A percentile compares a stretch with the other conserved stretches of the same genome.
Evolutionary conservation across 2,113 vertebrate species (phyloP).

Genomic region (Arizona elegans): DNA sequence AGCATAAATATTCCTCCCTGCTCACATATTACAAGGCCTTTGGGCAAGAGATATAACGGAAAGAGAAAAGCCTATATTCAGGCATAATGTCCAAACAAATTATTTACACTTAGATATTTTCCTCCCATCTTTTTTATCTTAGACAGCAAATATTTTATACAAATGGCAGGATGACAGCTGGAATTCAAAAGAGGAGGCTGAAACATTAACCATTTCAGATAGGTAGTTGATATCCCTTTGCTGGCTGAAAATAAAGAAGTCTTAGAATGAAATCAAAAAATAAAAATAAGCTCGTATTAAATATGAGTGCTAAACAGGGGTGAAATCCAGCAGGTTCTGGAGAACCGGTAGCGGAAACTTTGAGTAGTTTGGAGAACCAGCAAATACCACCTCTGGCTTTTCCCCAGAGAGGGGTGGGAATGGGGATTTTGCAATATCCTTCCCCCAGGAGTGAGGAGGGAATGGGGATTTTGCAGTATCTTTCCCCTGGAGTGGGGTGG

Average conservation of each 20-base stretch:
- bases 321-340: too few species aligned
- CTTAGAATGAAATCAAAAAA: neutral
- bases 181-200: neutral
- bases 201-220: neutral
- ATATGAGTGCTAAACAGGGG: neutral
- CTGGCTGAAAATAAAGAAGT: neutral
- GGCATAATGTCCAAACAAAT: neutral
- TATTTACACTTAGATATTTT: neutral
- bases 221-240: neutral
- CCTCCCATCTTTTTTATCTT: neutral
- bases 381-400: too few species aligned
- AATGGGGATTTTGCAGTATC: too few species aligned
- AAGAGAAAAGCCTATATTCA: neutral
- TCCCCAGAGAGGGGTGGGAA: too few species aligned
- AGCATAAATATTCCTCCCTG: neutral
- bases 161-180: neutral
- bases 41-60: neutral
- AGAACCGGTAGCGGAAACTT: too few species aligned
- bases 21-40: neutral
- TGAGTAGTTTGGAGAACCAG: too few species aligned
- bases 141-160: neutral
- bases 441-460: too few species aligned
- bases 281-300: neutral
- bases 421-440: too few species aligned
- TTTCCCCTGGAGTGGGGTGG: too few species aligned